Base-by-base conservation (phyloP, 2,888 invertebrate genomes). In the Julus scandinavius region DNA sequence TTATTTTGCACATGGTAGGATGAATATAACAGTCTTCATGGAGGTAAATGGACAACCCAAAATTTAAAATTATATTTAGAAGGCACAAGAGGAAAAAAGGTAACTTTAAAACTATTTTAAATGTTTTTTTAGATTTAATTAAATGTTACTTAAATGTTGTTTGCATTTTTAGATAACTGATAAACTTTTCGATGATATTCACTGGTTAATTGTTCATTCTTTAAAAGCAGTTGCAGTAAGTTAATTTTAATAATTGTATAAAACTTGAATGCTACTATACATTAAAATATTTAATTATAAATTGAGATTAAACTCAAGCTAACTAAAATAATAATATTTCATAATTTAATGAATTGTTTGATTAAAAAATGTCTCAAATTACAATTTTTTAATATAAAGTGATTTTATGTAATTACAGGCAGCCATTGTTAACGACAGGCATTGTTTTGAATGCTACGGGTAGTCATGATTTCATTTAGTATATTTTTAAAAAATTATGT, bases 371-470 rank as follows among this genome's bases (percentile, higher is more conserved):
- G 29, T 13, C 0, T 1, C 29, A 80, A 86, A 15, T 15, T 86
- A 86, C 13, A 49, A 38, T 41, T 84, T 45, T 17, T 54, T 63
- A 6, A 50, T 6, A 13, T 9, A 50, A 50, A 50, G 50, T 13
- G 13, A 50, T 50, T 50, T 9, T 50, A 87, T n/a, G 29, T 38
- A 50, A 90, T 89, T 89, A 87, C 91, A 92, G 92, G 91, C 91
- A 0, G 96, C 97, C 17, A 97, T 98, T 94, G 96, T 97, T 0
- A 98, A 97, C 90, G 98, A 98, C 92, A 93, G 97, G 87, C 97
- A 97, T 92, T 97, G 97, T 91, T 97, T 96, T 91, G 97, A 97
- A 92, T 97, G 97, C 91, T 99, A 98, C 91, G 98, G 98, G 92
- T 93, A 91, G 90, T 29, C 0, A 29, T 29, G 29, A 29, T 29